Evolutionary conservation across 2,113 vertebrate genomes (phyloP), one percentile per base, ranked within the genome.

Genomic region (Mesembrinibis cayennensis): DNA sequence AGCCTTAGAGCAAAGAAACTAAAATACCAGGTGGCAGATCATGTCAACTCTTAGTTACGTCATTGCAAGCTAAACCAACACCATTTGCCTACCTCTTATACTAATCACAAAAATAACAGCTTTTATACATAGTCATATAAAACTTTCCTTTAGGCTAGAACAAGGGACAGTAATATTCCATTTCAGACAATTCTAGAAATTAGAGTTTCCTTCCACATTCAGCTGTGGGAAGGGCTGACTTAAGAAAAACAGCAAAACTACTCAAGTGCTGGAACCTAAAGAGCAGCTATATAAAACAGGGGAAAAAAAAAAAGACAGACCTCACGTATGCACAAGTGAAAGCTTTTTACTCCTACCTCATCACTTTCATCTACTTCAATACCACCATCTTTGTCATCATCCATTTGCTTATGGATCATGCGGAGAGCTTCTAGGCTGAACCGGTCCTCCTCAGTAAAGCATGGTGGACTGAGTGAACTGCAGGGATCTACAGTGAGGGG

Each of bases 331-430:
- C 20, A 52, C 21, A 82, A 58, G 32, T 36, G 9, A 76, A 85
- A 13, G 73, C 16, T 83, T 85, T 93, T 58, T 47, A 52, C 62
- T 97, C 98, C 97, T 98, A 99, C 99, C 99, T 99, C 99, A 95
- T 99, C 99, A 26, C 99, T 99, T 98, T 99, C 99, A 90, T 99
- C 99, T 93, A 99, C 99, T 97, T 99, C 99, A 36, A 99, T 99
- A 10, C 99, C 99, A 26, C 99, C 99, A 40, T 99, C 99, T 74
- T 99, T 99, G 98, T 99, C 99, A 77, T 99, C 99, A 47, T 99
- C 99, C 98, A 99, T 99, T 95, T 99, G 99, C 87, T 99, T 99
- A 96, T 99, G 99, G 96, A 99, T 99, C 97, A 99, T 99, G 29
- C 99, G 98, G 76, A 99, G 98, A 49, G 99, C 99, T 96, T 99